Percentiles rank a stretch among this genome's conserved stretches.
Evolutionary conservation across 2,888 invertebrate species (phyloP).

Genomic region (Eilema depressum): DNA sequence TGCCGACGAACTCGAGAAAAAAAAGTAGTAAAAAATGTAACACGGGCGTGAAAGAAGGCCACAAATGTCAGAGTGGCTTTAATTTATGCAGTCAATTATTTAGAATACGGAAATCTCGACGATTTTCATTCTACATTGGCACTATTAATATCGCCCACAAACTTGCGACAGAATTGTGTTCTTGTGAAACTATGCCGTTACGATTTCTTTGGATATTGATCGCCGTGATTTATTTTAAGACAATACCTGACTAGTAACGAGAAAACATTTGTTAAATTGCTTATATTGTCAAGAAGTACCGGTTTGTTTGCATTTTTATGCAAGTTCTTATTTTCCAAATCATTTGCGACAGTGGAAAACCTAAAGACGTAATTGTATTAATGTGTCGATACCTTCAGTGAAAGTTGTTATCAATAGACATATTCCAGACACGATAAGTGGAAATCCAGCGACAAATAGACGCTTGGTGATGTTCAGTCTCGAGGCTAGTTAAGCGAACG

Average conservation of each 20-base stretch:
- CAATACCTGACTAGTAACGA: constrained; percentile 2
- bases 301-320: neutral
- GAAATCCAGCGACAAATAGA: neutral
- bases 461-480: neutral
- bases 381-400: neutral
- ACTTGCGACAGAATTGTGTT: constrained; percentile 37
- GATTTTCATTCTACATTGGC: constrained; percentile 60
- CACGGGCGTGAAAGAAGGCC: constrained; percentile 60
- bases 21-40: constrained; percentile 53
- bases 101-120: constrained; percentile 65
- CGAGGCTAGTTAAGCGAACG: neutral
- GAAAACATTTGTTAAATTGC: constrained; percentile 11
- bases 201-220: constrained; percentile 40
- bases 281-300: neutral
- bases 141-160: constrained; percentile 63
- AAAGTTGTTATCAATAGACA: neutral
- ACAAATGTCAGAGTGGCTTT: constrained; percentile 71
- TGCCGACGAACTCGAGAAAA: constrained; percentile 38
- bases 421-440: neutral
- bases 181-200: constrained; percentile 45
- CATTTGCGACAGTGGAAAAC: neutral
- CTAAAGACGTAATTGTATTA: neutral
- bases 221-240: constrained; percentile 24
- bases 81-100: constrained; percentile 72
- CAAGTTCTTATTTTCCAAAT: neutral